phyloP scores from a whole-genome alignment of 2,113 vertebrate species.

The Candoia aspera region DNA sequence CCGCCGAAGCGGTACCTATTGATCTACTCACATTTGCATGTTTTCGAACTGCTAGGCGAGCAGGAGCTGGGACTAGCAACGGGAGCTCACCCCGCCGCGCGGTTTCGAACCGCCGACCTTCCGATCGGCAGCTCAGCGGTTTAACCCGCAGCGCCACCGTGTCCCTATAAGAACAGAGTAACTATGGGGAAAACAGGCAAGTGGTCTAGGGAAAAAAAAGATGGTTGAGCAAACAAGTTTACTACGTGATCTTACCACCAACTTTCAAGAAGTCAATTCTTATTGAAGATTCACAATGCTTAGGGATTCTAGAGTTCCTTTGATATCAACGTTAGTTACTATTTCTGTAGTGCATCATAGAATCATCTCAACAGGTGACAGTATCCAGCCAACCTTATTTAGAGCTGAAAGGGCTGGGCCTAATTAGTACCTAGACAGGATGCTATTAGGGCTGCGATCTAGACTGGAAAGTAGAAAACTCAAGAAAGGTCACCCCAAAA shows the following conservation, averaged over 20 bases:
- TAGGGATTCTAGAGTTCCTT: neutral
- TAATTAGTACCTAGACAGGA: neutral
- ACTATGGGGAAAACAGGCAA: neutral
- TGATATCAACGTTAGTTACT: neutral
- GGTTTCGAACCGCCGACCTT: no score
- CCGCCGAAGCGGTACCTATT: no score
- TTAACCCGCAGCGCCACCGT: no score
- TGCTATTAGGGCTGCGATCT: neutral
- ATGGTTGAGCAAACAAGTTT: neutral
- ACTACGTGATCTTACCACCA: neutral
- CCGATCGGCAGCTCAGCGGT: no score
- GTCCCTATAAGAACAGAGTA: no score
- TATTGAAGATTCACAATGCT: neutral
- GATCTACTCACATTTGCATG: no score
- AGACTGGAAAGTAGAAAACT: neutral
- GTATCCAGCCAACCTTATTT: neutral
- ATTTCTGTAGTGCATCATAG: neutral
- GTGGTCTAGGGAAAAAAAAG: neutral
- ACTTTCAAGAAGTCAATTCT: neutral
- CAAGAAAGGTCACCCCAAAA: neutral
- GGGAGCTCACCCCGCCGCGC: no score
- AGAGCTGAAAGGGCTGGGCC: neutral
- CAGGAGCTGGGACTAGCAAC: no score
- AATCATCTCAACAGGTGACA: neutral
- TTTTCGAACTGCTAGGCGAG: no score